Conservation (phyloP, 2,797 vertebrate species). For the Streptopelia turtur region DNA sequence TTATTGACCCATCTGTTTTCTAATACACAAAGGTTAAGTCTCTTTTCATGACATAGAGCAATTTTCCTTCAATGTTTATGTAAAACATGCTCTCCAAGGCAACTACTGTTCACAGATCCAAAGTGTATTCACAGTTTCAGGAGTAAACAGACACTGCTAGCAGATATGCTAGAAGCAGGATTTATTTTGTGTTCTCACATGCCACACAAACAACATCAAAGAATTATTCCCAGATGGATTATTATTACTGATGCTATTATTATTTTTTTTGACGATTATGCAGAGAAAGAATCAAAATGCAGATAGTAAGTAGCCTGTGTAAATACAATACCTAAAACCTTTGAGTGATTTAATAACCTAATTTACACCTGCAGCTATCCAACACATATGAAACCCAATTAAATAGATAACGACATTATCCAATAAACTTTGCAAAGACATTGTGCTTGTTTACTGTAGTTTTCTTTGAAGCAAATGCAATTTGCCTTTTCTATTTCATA, state of each 20-base stretch:
- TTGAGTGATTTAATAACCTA: not conserved
- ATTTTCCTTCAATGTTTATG: not conserved
- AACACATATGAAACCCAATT: not conserved
- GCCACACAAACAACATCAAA: not conserved
- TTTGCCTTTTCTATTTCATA: not conserved
- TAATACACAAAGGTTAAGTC: not conserved
- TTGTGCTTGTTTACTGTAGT: not conserved
- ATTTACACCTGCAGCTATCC: not conserved
- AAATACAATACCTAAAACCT: not conserved
- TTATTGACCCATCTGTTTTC: not conserved
- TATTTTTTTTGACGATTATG: not conserved
- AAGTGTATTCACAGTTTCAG: conserved; percentile 27
- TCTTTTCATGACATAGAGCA: not conserved
- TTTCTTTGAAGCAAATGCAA: not conserved
- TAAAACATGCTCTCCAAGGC: conserved; percentile 1
- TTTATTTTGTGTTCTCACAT: conserved; percentile 8
- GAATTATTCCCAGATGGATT: not conserved
- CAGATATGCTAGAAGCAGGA: conserved; percentile 15
- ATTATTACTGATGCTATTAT: not conserved
- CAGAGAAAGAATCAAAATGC: conserved; percentile 17
- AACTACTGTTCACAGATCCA: conserved; percentile 3
- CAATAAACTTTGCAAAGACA: not conserved
- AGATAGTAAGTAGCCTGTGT: not conserved
- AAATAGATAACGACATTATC: not conserved
- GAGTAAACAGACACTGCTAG: conserved; percentile 30